Evolutionary conservation across 2,113 vertebrate genomes (phyloP), one percentile per base, ranked within the genome.

Genomic region (Corydoras sp.): DNA sequence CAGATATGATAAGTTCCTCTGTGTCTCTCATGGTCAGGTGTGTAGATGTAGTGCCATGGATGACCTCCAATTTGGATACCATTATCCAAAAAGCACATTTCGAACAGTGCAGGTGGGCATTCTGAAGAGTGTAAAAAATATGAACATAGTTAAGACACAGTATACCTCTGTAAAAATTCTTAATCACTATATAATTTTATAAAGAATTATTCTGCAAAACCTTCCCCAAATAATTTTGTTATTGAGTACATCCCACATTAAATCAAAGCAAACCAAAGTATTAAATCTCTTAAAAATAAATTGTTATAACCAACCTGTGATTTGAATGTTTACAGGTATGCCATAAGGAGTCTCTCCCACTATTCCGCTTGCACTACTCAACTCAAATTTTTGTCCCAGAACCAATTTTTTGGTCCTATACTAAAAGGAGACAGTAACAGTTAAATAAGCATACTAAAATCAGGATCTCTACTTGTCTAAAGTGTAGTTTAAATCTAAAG

Each of bases 31-130:
- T 93, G 91, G 51, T 92, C 93, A 49, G 95, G 95, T 48, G 95
- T 98, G 83, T 94, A 92, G 85, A 99, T 98, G 79, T 93, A 97
- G 86, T 99, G 93, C 94, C 95, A 99, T 31, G 96, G 97, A 77
- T 91, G 90, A 71, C 95, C 94, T 83, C 96, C 97, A 59, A 99
- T 93, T 86, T 98, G 94, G 82, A 99, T 89, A 54, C 92, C 89
- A 60, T 91, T 94, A 80, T 93, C 90, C 82, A 93, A 88, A 64
- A 92, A 94, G 56, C 90, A 89, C 66, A 94, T 91, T 83, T 98
- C 93, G 81, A 98, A 98, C 73, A 98, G 88, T 74, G 93, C 84
- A n/a, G 92, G 91, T 58, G 90, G 94, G 0, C 80, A 85, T 75
- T 93, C 95, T 98, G 86, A 86, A 63, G 79, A 12, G 10, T n/a